Conservation (phyloP, 2,888 invertebrate species). For the Selenia dentaria region DNA sequence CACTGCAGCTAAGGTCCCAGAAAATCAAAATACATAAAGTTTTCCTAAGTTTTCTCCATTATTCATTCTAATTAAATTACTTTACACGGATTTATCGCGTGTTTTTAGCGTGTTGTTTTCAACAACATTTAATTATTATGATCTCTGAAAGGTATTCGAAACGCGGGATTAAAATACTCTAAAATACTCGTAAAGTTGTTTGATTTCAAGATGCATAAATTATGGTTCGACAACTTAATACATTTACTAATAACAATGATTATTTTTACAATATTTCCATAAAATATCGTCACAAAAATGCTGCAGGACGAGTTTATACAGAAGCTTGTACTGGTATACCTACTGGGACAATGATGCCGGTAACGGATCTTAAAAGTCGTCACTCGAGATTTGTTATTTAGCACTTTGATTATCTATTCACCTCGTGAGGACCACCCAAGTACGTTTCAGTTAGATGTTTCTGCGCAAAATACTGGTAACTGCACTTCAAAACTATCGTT, state of each 20-base stretch:
- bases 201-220: too few relatives aligned
- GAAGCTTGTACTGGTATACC: not conserved
- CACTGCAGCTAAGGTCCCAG: too few relatives aligned
- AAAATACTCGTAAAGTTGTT: too few relatives aligned
- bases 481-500: not conserved
- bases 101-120: too few relatives aligned
- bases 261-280: not conserved
- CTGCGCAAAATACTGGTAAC: constrained; percentile 14
- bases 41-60: too few relatives aligned
- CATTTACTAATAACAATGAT: not conserved
- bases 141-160: too few relatives aligned
- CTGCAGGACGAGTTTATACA: constrained; percentile 7
- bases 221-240: too few relatives aligned
- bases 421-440: constrained; percentile 29
- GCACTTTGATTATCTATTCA: constrained; percentile 37
- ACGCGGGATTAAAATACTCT: too few relatives aligned
- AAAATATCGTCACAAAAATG: constrained; percentile 8
- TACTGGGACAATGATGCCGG: constrained; percentile 5
- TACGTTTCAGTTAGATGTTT: constrained; percentile 22
- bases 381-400: constrained; percentile 42
- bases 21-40: too few relatives aligned
- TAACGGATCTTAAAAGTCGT: constrained; percentile 35
- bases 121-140: too few relatives aligned
- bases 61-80: too few relatives aligned
- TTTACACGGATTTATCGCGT: too few relatives aligned